Percentiles rank a stretch among this genome's conserved stretches.
These are phyloP conservation scores for Dinoponera quadriceps DNA, from an alignment of 1,140 invertebrate species.

Conservation along the genomic window DNA sequence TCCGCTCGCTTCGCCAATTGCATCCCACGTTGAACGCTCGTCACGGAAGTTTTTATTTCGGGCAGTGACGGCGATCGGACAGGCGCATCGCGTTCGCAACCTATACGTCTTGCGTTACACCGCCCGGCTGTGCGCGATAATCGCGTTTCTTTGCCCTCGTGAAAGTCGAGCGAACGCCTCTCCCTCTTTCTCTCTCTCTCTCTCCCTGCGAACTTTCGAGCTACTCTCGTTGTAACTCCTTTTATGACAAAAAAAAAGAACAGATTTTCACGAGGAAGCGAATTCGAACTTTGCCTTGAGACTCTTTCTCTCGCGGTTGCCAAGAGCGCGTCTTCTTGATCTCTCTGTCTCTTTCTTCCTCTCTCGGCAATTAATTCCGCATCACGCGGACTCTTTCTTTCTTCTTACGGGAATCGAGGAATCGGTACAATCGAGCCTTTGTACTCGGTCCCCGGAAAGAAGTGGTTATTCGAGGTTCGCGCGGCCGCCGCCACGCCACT, in stretches of 20 bases:
- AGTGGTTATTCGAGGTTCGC: conserved; percentile 45
- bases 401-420: background rate
- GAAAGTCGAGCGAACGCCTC: no score
- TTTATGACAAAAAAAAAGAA: no score
- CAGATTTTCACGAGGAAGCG: no score
- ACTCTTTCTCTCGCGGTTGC: no score
- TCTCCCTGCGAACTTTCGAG: no score
- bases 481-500: conserved; percentile 60
- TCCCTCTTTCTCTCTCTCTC: no score
- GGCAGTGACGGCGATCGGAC: conserved; percentile 49
- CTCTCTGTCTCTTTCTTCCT: no score
- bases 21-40: conserved; percentile 45
- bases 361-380: background rate
- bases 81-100: conserved; percentile 15
- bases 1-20: conserved; percentile 46
- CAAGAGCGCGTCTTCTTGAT: no score
- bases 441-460: conserved; percentile 41
- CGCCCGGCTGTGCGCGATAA: conserved; percentile 1
- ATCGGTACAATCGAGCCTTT: conserved; percentile 2
- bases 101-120: conserved; percentile 13
- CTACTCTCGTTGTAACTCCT: no score
- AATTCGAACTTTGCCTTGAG: no score
- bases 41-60: conserved; percentile 59
- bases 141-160: background rate
- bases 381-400: background rate